Evolutionary conservation across 2,888 invertebrate species (phyloP), one percentile per base, ranked within the genome.

Genomic region (Rhogogaster chlorosoma): DNA sequence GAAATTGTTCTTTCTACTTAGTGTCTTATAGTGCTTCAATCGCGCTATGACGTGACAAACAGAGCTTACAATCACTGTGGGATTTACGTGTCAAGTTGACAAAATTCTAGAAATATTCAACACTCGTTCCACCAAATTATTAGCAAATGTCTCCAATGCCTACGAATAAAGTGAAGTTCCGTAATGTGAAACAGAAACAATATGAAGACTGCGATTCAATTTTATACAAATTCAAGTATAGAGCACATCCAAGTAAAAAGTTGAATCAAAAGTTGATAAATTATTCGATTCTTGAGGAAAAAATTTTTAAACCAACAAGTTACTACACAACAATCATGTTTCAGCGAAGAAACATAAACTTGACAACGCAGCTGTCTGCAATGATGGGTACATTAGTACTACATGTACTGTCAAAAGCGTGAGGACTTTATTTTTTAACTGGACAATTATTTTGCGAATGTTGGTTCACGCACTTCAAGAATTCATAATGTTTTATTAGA

Each of bases 1-100:
- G 12, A 38, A 61, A 77, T 77, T 77, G 49, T 77, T 53, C 77
- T 77, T 77, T 49, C 29, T 53, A 77, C 77, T 77, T 77, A 45
- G 77, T 29, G 36, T 32, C 32, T 53, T 6, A n/a, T 5, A 38
- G 53, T 61, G 22, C 38, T 18, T n/a, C 61, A 38, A 53, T 53
- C 67, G 29, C 32, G 32, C 32, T 53, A 53, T 18, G 32, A 9
- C n/a, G n/a, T 10, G n/a, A n/a, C n/a, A 26, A 61, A n/a, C 32
- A 32, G 26, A 38, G n/a, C 38, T 38, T 18, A 45, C 36, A 22
- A 38, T 80, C 29, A 49, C 32, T 10, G 7, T 29, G 77, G 53
- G 49, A 77, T 32, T 29, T 77, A n/a, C 77, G 26, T 7, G 18
- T 18, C 32, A 53, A 49, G 49, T 53, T 32, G 18, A 77, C 26